These are phyloP conservation scores for Hypsibius dujardini DNA, from an alignment of 1,140 invertebrate species.

Conservation along the genomic window DNA sequence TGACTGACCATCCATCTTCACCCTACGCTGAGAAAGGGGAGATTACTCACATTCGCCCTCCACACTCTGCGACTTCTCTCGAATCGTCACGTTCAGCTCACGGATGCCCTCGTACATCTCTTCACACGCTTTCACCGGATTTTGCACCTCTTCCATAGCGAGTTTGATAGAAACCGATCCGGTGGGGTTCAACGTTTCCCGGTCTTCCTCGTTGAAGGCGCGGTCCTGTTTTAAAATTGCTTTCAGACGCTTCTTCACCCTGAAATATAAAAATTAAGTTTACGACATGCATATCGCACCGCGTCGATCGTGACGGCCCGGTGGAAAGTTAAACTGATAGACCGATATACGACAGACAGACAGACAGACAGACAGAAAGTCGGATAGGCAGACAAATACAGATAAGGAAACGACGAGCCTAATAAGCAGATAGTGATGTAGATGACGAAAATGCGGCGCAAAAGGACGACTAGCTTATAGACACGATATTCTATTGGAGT, in stretches of 20 bases:
- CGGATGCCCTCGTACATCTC: not conserved
- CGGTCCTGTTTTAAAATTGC: not conserved
- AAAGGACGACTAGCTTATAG: too few species aligned
- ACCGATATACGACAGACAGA: not conserved
- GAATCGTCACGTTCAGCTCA: not conserved
- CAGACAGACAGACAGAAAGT: not conserved
- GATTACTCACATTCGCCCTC: not conserved
- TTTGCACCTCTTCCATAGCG: not conserved
- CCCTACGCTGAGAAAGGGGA: too few species aligned
- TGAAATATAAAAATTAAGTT: not conserved
- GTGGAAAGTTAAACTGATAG: not conserved
- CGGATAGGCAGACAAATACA: too few species aligned
- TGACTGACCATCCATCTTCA: too few species aligned
- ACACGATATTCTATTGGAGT: too few species aligned
- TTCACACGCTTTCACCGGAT: slow-evolving; percentile 10
- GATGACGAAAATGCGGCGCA: too few species aligned
- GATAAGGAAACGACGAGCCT: too few species aligned
- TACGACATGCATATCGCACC: not conserved
- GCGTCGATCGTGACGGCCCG: not conserved
- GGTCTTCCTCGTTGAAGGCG: not conserved
- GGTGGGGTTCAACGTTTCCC: slow-evolving; percentile 1
- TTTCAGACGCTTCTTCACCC: slow-evolving; percentile 12
- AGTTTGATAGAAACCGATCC: not conserved
- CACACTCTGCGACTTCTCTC: not conserved
- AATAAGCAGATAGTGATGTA: too few species aligned